Conservation (phyloP, 2,888 invertebrate species). For the Epicampocera succincta region DNA sequence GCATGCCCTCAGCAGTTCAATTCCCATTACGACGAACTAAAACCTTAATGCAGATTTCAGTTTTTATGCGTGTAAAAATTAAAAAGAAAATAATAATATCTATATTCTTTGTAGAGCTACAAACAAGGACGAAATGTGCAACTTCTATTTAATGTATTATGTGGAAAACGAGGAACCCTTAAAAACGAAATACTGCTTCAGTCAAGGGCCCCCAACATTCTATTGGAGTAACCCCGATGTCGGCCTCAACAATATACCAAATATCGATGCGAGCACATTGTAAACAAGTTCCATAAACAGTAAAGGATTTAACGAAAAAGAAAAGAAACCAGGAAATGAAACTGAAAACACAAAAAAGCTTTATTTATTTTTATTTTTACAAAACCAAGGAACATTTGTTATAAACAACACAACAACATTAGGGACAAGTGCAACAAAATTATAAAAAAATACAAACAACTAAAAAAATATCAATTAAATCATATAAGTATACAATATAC, state of each 20-base stretch:
- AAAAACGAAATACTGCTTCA: conserved; percentile 91
- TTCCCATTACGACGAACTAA: too few relatives aligned
- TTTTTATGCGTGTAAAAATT: too few relatives aligned
- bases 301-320: neutral
- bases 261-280: conserved; percentile 85
- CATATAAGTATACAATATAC: conserved; percentile 23
- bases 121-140: conserved; percentile 96
- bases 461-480: conserved; percentile 22
- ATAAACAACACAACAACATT: conserved; percentile 59
- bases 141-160: conserved; percentile 97
- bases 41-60: too few relatives aligned
- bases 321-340: conserved; percentile 23
- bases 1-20: too few relatives aligned
- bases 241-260: conserved; percentile 89
- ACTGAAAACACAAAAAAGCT: conserved; percentile 63
- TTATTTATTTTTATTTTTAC: conserved; percentile 68
- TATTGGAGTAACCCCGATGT: conserved; percentile 88
- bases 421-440: conserved; percentile 71
- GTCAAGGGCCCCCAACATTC: conserved; percentile 91
- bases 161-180: conserved; percentile 89
- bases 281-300: conserved; percentile 69
- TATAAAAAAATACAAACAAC: conserved; percentile 51
- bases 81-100: neutral
- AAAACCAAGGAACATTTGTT: conserved; percentile 61
- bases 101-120: conserved; percentile 84